Evolutionary conservation across 2,113 vertebrate species (phyloP), one percentile per base, ranked within the genome.

Genomic region (Amphiprion percula): DNA sequence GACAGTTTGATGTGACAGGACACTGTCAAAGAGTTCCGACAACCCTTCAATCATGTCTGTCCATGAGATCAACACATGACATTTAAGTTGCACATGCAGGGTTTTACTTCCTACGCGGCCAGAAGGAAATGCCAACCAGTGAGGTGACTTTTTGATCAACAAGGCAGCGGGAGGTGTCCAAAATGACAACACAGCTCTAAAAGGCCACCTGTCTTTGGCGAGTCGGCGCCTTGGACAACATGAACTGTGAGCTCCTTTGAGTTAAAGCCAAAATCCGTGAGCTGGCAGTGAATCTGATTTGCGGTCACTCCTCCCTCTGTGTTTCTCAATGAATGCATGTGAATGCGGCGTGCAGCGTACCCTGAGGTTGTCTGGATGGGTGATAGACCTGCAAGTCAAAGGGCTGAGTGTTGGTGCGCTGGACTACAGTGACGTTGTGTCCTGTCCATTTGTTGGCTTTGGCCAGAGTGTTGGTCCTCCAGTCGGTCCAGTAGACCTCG

Each of bases 361-460:
- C 98, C 93, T 96, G 92, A 7, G 97, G 98, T 89, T 99, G 98
- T 79, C 98, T 94, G 80, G 97, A 98, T 0, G 98, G 98, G 92
- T 99, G 98, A 77, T 98, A 99, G 56, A 99, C 97, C 89, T 99
- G 98, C 84, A 99, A 94, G 93, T 99, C 98, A 3, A 99, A 99
- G 10, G 98, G 98, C 90, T 99, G 98, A 0, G 98, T 99, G 90
- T 98, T 99, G 93, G 98, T 99, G 63, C 98, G 95, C 86, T 99
- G 98, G 60, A 99, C 98, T 60, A 99, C 97, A 0, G 97, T 99
- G 84, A 99, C 98, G 0, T 99, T 98, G 93, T 97, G 96, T 62
- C 98, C 98, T 0, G 97, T 99, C 98, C 98, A 99, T 88, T 99
- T 99, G 95, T 99, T 99, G 87, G 98, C 97, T 92, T 98, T 99